Evolutionary conservation across 2,797 vertebrate genomes (phyloP), one percentile per base, ranked within the genome.

Genomic region (Simalia tracyae): DNA sequence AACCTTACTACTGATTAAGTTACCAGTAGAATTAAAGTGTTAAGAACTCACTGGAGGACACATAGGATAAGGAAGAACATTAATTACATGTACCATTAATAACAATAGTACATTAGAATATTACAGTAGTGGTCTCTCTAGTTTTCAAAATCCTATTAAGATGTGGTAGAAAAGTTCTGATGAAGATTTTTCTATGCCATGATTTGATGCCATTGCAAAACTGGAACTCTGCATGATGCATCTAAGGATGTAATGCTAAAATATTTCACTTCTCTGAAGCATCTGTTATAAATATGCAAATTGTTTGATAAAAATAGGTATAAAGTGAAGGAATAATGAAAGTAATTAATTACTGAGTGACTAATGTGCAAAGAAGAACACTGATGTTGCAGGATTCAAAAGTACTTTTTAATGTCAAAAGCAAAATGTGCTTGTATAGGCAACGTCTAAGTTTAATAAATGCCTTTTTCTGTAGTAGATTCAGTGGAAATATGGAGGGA

Each of bases 11-110:
- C 4, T 59, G 19, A 42, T 90, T 22, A 89, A 91, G 24, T 92
- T 87, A 54, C 46, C 2, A 84, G 15, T 64, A 90, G 42, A 92
- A 68, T 84, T 68, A 88, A 72, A 93, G 91, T 56, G 15, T 11
- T 19, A 24, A n/a, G 76, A 95, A 94, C 87, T 31, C 26, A 57
- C 7, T 24, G n/a, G 54, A 92, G 26, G 10, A 10, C 59, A 28
- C 50, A 10, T 12, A 24, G 8, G 57, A 57, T 15, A 42, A 56
- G 1, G 54, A 87, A 63, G 28, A 87, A 92, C 22, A 92, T 86
- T n/a, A 0, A 89, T 46, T 22, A 89, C 31, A 84, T 54, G 64
- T 61, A 17, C 87, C 63, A 10, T 46, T 81, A 46, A 46, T 81
- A 81, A 81, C 22, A 81, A 60, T 54, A 72, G 26, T 86, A 84